phyloP scores from a whole-genome alignment of 2,113 vertebrate genomes.

The Hemibagrus wyckioides region DNA sequence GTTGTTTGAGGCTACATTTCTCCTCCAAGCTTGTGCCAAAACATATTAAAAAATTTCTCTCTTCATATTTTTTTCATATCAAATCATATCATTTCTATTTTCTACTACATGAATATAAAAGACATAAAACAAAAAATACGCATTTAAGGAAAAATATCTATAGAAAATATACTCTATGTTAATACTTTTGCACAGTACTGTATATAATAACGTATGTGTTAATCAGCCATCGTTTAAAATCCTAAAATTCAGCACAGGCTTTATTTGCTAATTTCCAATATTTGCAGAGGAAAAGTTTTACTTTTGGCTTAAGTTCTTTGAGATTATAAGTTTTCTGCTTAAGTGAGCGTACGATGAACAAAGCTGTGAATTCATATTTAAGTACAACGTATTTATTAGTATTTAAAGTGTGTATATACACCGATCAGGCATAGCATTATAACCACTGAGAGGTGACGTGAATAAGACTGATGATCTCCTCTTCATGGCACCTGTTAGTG shows the following conservation, averaged over 20 bases:
- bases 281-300: background rate
- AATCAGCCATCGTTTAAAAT: background rate
- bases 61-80: background rate
- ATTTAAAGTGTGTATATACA: too few relatives aligned
- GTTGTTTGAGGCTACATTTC: background rate
- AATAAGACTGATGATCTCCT: too few relatives aligned
- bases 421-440: too few relatives aligned
- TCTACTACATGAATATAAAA: background rate
- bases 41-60: background rate
- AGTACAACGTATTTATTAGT: background rate
- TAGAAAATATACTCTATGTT: background rate
- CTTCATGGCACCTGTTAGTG: too few relatives aligned
- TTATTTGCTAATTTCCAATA: background rate
- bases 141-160: background rate
- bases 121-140: background rate
- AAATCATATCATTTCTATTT: too few relatives aligned
- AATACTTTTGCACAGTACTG: background rate
- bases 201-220: background rate
- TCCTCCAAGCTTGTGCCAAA: background rate
- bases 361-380: too few relatives aligned
- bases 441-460: too few relatives aligned
- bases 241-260: background rate
- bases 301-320: background rate
- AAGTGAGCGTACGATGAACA: background rate
- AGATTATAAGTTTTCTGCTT: too few relatives aligned